Evolutionary conservation across 2,888 invertebrate species (phyloP).

Genomic region (Eupithecia exiguata): DNA sequence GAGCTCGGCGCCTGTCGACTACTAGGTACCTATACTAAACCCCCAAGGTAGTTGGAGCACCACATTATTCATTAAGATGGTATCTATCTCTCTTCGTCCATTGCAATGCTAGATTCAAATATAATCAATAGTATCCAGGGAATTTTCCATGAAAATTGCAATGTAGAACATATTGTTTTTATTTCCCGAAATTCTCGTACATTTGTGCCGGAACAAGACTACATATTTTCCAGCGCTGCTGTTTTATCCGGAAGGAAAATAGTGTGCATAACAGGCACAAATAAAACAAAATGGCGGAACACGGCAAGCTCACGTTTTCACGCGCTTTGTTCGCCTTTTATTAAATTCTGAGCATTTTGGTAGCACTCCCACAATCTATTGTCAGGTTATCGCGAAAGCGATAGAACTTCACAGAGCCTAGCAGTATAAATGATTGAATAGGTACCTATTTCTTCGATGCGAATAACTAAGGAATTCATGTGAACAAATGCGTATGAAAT

Average conservation of each 20-base stretch:
- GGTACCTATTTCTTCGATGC: neutral
- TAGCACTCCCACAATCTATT: conserved; percentile 8
- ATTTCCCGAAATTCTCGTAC: conserved; percentile 24
- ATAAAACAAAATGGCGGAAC: conserved; percentile 41
- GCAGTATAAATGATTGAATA: neutral
- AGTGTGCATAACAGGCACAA: conserved; percentile 34
- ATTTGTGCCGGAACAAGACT: conserved; percentile 30
- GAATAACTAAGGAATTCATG: neutral
- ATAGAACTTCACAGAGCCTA: neutral
- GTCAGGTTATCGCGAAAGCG: neutral
- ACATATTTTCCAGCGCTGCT: conserved; percentile 37
- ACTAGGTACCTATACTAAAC: neutral
- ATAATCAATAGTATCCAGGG: neutral
- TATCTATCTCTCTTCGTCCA: neutral
- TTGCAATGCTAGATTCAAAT: neutral
- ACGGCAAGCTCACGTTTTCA: conserved; percentile 35
- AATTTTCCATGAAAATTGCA: conserved; percentile 12
- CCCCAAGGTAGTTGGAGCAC: neutral
- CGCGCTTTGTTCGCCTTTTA: conserved; percentile 40
- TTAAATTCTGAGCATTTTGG: conserved; percentile 32
- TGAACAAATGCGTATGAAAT: neutral
- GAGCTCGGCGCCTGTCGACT: neutral
- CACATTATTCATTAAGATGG: neutral
- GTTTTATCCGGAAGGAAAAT: conserved; percentile 36
- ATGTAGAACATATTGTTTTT: conserved; percentile 24